Conservation (phyloP, 2,113 vertebrate species). For the Apodemus speciosus region DNA sequence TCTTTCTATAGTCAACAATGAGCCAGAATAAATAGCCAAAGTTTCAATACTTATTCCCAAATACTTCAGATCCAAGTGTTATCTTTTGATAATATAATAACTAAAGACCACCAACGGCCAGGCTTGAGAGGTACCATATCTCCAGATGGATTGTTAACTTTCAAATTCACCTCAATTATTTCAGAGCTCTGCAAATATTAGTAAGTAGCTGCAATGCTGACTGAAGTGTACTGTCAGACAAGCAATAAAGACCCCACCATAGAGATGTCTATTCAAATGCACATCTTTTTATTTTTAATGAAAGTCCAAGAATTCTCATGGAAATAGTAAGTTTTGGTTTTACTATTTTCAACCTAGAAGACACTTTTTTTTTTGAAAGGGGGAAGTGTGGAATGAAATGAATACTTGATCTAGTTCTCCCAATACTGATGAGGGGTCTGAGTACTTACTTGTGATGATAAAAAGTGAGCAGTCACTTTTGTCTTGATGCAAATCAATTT, state of each 20-base stretch:
- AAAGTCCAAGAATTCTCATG: conserved; percentile 44
- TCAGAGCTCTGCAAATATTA: not conserved
- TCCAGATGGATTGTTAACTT: not conserved
- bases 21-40: not conserved
- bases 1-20: not conserved
- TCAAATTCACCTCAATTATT: not conserved
- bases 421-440: not conserved
- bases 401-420: conserved; percentile 35
- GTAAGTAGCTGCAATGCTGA: not conserved
- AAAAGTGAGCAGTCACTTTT: conserved; percentile 56
- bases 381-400: conserved; percentile 36
- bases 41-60: not conserved
- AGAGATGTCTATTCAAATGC: not conserved
- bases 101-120: not conserved
- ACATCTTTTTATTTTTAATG: not conserved
- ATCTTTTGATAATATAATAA: not conserved
- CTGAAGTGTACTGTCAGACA: not conserved
- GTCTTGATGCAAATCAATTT: conserved; percentile 52
- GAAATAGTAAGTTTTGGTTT: conserved; percentile 46
- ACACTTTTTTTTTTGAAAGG: not conserved
- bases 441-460: conserved; percentile 35
- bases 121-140: fast-evolving
- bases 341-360: not conserved
- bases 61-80: not conserved
- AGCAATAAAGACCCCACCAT: conserved; percentile 6